Base-by-base conservation (phyloP, 2,797 vertebrate genomes). In the Myotis myotis region DNA sequence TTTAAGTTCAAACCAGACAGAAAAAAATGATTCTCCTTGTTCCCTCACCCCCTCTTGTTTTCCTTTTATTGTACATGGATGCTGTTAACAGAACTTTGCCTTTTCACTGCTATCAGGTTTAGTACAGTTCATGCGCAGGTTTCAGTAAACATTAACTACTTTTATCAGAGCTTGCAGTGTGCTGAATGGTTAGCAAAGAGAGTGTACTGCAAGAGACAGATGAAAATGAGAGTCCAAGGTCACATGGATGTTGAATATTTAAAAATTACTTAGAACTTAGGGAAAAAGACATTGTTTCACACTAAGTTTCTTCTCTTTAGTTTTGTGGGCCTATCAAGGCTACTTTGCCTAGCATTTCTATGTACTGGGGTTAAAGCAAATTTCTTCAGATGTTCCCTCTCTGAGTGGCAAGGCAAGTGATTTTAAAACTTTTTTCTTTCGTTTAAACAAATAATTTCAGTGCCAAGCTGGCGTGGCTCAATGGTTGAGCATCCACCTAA, bases 91-190 rank as follows among this genome's bases (percentile, higher is more conserved):
- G 98, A 98, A 98, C 98, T 98, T 98, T 98, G 98, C 97, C 98
- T 98, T 97, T 97, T 97, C 96, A 85, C 93, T 96, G 79, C 91
- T 97, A 97, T 98, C 97, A 30, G 97, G 96, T 97, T 98, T 98
- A 98, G 98, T 98, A 98, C 98, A 98, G 98, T 98, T 98, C 98
- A 99, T 97, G 86, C 87, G 1, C 98, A 98, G 98, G 98, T 98
- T 98, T 98, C 98, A 98, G 98, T 99, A 98, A 99, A 99, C 98
- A 99, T 99, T 98, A 99, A 99, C 98, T 74, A 98, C 98, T 98
- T 98, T 99, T 98, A 99, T 99, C 98, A 98, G 98, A 96, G 82
- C 97, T 98, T 11, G 8, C 97, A 98, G 98, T 97, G 92, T 97
- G 97, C 97, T 98, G 98, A 98, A 98, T 98, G 97, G 98, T 98